phyloP scores from a whole-genome alignment of 64 coral and sea anemone genomes.

The Astreopora myriophthalma region DNA sequence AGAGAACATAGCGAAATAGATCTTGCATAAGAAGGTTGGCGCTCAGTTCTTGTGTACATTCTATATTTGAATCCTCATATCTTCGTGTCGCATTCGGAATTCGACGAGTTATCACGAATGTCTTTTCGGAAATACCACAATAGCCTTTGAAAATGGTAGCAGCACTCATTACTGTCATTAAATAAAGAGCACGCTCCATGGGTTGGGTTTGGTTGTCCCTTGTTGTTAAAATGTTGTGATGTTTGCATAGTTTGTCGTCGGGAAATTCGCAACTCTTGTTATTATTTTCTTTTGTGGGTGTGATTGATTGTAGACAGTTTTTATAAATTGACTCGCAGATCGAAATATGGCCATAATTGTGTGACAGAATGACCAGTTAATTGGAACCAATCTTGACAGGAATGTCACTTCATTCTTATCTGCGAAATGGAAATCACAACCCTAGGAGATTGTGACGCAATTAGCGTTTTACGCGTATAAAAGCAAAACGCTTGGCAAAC shows the following conservation, averaged over 20 bases:
- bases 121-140: too few species aligned
- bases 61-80: background rate
- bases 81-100: background rate
- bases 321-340: background rate
- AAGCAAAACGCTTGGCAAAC: background rate
- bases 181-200: too few species aligned
- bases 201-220: too few species aligned
- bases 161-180: too few species aligned
- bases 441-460: background rate
- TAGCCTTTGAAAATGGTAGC: too few species aligned
- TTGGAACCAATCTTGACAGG: background rate
- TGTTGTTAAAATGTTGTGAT: too few species aligned
- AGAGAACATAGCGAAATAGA: too few species aligned
- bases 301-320: background rate
- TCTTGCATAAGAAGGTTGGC: too few species aligned
- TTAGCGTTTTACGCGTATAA: background rate
- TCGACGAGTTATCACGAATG: background rate
- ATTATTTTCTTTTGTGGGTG: too few species aligned
- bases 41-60: too few species aligned
- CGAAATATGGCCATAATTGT: background rate
- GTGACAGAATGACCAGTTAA: background rate
- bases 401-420: conserved; percentile 16
- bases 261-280: too few species aligned
- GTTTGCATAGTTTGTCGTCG: too few species aligned
- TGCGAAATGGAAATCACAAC: background rate